Percentiles rank a stretch among this genome's conserved stretches.
Evolutionary conservation across 1,140 invertebrate genomes (phyloP).

Genomic region (Lasaia peninsularis): DNA sequence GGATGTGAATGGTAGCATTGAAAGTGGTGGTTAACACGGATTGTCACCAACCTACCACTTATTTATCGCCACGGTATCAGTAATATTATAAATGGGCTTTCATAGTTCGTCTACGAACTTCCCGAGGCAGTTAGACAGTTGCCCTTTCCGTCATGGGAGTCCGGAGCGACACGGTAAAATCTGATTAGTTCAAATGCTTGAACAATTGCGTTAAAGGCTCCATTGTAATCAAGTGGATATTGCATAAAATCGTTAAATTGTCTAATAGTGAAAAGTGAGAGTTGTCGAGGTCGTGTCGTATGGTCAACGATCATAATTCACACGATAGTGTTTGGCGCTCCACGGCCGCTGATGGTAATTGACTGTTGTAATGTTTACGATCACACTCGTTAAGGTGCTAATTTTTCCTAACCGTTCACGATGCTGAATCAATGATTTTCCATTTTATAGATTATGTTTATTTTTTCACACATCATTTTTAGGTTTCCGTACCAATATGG

Average conservation of each 20-base stretch:
- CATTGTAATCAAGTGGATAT: constrained; percentile 13
- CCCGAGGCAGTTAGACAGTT: too few relatives aligned
- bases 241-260: constrained; percentile 25
- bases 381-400: constrained; percentile 31
- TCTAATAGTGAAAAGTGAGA: constrained; percentile 40
- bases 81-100: too few relatives aligned
- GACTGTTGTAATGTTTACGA: constrained; percentile 39
- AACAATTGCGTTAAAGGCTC: neutral
- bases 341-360: constrained; percentile 54
- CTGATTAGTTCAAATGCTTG: constrained; percentile 4
- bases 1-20: too few relatives aligned
- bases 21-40: too few relatives aligned
- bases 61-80: too few relatives aligned
- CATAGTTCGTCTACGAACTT: too few relatives aligned
- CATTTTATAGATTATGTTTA: too few relatives aligned
- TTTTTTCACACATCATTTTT: too few relatives aligned
- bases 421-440: neutral
- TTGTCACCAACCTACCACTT: too few relatives aligned
- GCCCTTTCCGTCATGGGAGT: too few relatives aligned
- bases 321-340: constrained; percentile 26
- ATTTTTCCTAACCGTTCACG: constrained; percentile 20
- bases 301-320: constrained; percentile 20
- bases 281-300: constrained; percentile 37
- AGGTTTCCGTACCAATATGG: too few relatives aligned
- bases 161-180: neutral